Evolutionary conservation across 2,797 vertebrate genomes (phyloP).

Genomic region (Astyanax mexicanus): DNA sequence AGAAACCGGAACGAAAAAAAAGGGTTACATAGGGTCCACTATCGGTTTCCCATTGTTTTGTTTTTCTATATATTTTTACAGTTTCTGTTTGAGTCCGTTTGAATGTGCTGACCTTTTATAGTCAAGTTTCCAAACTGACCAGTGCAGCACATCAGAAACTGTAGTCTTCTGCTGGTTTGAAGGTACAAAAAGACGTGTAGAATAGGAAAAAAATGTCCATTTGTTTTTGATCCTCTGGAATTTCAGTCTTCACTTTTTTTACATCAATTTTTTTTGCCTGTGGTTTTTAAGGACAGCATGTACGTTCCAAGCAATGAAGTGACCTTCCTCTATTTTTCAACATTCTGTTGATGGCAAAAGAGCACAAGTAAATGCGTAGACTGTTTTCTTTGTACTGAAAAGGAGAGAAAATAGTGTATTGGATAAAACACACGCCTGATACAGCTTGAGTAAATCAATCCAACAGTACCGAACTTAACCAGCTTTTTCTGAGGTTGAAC

Average conservation of each 20-base stretch:
- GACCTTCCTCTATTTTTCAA: not conserved
- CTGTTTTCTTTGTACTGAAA: not conserved
- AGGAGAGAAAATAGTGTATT: not conserved
- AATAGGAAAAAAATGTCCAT: not conserved
- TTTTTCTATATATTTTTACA: not conserved
- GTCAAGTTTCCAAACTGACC: not conserved
- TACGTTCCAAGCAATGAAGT: not conserved
- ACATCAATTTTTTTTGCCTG: not conserved
- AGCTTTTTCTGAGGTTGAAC: not conserved
- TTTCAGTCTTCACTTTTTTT: not conserved
- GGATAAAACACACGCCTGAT: no score
- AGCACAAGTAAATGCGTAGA: not conserved
- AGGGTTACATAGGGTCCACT: not conserved
- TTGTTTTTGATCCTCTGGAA: not conserved
- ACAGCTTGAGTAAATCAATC: no score
- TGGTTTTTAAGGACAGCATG: not conserved
- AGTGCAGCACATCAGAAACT: constrained; percentile 19
- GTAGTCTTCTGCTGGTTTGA: not conserved
- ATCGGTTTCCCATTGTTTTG: not conserved
- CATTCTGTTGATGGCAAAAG: not conserved
- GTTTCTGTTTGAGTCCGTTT: not conserved
- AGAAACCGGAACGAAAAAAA: not conserved
- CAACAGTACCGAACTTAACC: no score
- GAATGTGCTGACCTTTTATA: not conserved
- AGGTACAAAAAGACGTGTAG: constrained; percentile 8